Conservation (phyloP, 2,113 vertebrate genomes). For the Xerus inauris region DNA sequence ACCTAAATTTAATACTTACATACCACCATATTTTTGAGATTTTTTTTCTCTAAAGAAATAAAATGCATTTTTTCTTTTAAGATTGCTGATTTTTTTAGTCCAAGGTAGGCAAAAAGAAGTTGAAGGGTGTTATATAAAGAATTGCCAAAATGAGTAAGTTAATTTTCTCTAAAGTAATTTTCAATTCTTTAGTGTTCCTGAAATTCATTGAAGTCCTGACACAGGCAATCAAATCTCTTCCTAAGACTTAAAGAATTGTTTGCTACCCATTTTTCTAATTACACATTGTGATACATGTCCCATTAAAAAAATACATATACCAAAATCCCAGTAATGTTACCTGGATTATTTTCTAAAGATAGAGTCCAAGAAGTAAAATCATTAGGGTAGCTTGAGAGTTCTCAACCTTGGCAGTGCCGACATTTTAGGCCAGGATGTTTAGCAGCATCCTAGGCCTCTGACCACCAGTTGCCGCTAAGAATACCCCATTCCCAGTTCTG, state of each 20-base stretch:
- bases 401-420: background rate
- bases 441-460: background rate
- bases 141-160: background rate
- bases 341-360: background rate
- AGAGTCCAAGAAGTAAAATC: background rate
- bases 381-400: background rate
- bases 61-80: background rate
- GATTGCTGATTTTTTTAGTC: background rate
- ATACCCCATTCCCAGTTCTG: background rate
- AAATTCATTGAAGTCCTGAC: constrained; percentile 33
- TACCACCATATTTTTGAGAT: background rate
- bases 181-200: background rate
- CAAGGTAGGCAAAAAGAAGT: background rate
- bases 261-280: constrained; percentile 14
- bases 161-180: constrained; percentile 25
- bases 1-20: background rate
- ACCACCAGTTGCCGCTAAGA: background rate
- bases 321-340: background rate
- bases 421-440: background rate
- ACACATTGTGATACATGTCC: background rate
- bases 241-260: background rate
- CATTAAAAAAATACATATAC: background rate
- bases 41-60: constrained; percentile 21
- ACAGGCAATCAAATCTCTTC: constrained; percentile 34
- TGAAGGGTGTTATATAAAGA: background rate